Evolutionary conservation across 2,888 invertebrate genomes (phyloP).

Genomic region (Zaprionus obscuricornis): DNA sequence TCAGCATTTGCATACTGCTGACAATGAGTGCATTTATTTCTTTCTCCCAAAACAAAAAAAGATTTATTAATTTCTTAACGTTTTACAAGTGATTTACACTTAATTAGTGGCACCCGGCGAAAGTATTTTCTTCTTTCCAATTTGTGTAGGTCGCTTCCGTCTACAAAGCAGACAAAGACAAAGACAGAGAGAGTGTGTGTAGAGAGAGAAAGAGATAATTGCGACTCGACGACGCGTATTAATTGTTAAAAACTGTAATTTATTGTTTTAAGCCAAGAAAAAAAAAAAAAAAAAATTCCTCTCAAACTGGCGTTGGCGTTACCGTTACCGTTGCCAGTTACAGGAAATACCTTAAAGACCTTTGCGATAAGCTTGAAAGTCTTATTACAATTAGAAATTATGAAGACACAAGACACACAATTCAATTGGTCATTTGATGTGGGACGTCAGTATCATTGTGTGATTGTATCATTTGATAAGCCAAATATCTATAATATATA

Average conservation of each 20-base stretch:
- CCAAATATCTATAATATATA: conserved; percentile 9
- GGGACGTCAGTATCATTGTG: too few relatives aligned
- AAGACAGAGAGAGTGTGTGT: neutral
- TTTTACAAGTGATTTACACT: conserved; percentile 77
- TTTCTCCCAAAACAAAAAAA: conserved; percentile 45
- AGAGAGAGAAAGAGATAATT: neutral
- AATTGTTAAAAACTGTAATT: conserved; percentile 68
- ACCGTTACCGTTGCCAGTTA: too few relatives aligned
- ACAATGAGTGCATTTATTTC: conserved; percentile 17
- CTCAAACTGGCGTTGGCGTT: conserved; percentile 34
- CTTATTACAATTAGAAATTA: conserved; percentile 59
- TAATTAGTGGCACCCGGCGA: conserved; percentile 72
- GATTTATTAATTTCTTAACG: conserved; percentile 68
- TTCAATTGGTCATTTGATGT: conserved; percentile 55
- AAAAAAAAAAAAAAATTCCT: neutral
- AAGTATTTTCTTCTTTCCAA: conserved; percentile 40
- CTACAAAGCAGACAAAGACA: neutral
- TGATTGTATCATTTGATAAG: conserved; percentile 24
- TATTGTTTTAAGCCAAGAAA: conserved; percentile 69
- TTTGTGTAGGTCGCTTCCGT: conserved; percentile 58
- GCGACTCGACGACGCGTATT: conserved; percentile 59
- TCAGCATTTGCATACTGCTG: conserved; percentile 45
- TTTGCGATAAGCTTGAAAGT: conserved; percentile 34
- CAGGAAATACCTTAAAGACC: conserved; percentile 55
- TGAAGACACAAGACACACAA: neutral